Evolutionary conservation across 2,113 vertebrate species (phyloP).

Genomic region (Mixornis gularis): DNA sequence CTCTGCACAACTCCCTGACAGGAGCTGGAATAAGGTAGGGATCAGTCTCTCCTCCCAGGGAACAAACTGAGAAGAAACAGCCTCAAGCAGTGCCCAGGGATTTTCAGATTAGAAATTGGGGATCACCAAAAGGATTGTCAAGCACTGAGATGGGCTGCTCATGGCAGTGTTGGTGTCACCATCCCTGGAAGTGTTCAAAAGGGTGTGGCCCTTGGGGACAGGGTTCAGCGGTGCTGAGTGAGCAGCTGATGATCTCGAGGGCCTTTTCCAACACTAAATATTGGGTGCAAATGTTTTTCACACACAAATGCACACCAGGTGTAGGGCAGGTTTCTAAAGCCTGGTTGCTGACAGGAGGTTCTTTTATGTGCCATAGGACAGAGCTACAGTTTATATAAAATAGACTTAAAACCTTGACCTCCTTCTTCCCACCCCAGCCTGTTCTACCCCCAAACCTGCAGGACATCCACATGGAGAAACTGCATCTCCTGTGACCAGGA

Average conservation of each 20-base stretch:
- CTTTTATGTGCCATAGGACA: background rate
- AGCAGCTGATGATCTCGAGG: fast-evolving
- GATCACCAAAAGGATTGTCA: background rate
- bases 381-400: background rate
- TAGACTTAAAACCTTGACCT: background rate
- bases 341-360: background rate
- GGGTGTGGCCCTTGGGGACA: background rate
- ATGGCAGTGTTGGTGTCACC: background rate
- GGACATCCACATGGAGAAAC: fast-evolving
- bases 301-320: background rate
- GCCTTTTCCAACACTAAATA: background rate
- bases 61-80: background rate
- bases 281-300: background rate
- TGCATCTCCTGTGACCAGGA: background rate
- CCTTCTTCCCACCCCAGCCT: background rate
- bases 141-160: background rate
- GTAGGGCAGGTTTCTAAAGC: background rate
- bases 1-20: background rate
- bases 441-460: fast-evolving
- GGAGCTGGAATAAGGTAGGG: too few relatives aligned
- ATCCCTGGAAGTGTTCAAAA: fast-evolving
- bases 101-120: background rate
- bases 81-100: background rate
- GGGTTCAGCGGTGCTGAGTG: fast-evolving
- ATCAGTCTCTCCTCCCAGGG: background rate